Base-by-base conservation (phyloP, 2,113 vertebrate genomes). In the Otus sunia region DNA sequence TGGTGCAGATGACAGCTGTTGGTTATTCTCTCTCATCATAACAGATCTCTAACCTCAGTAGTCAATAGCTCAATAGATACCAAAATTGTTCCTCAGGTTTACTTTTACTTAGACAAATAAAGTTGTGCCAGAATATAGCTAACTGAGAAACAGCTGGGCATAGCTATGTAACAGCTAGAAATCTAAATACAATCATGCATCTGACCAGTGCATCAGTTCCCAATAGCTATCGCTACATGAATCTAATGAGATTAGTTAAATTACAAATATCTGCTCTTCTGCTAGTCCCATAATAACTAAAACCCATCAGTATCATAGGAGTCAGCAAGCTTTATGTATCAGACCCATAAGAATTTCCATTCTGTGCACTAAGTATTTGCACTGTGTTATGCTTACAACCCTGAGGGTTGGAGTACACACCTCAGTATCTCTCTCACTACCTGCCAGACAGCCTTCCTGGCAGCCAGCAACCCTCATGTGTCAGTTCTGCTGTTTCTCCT, bases 381-480 rank as follows among this genome's bases (percentile, higher is more conserved):
- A 25, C 22, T 37, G 13, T 64, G 21, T 75, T 56, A 5, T 9
- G 3, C 34, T n/a, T 45, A 8, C 12, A 53, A 41, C 55, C 26
- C 8, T 12, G 26, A 30, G 37, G 12, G 49, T 82, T 59, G 72
- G 52, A 45, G 32, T 27, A 25, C 15, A 16, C 18, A 62, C 43
- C 29, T 8, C 0, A 0, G 1, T 25, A 23, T 39, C 21, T 50
- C 23, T 76, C 47, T 49, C 26, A 0, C 14, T 55, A 41, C 20
- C 59, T 71, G 36, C 55, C 68, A 67, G 39, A 20, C 41, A 66
- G 19, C 37, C 9, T 26, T 63, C 18, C 90, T 75, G 66, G 49
- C 49, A 86, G 41, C 7, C 86, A 74, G 2, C 50, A 85, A 5
- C 19, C 9, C 32, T 67, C n/a, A 10, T 0, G 6, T 22, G 29